Base-by-base conservation (phyloP, 2,797 vertebrate genomes). In the Xenopus petersii region DNA sequence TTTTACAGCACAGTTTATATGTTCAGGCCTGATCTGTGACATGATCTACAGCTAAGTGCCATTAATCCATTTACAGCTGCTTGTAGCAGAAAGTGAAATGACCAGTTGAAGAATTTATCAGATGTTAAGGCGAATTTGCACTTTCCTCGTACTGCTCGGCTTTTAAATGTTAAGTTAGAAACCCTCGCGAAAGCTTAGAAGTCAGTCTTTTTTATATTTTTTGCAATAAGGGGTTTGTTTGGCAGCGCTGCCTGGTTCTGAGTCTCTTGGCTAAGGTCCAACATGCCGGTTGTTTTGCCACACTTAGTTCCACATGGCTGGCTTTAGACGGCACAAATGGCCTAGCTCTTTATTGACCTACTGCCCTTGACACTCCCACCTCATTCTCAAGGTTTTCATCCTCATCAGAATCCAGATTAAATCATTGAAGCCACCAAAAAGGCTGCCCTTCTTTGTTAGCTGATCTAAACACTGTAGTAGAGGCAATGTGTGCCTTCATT, bases 251-350 rank as follows among this genome's bases (percentile, higher is more conserved):
- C 70, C 70, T 80, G 81, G 81, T 84, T 87, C 77, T 73, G 76
- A 81, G 66, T 67, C 65, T 67, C 86, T 87, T 93, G 94, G 92
- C 93, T 86, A 81, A 85, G 71, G 79, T 81, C 93, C 93, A 92
- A 81, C 64, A 65, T 79, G 65, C 86, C 79, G 85, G 88, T 87
- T 83, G 77, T 76, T 89, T 89, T 82, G 89, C 88, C 87, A 85
- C 84, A 75, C 88, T 91, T 92, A 90, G 92, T 91, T 92, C 89
- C 90, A 92, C 87, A 82, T 87, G 87, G 81, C 87, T 89, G 88
- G 86, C 86, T 82, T 85, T 80, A 86, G 89, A 87, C 78, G 86
- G 86, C 85, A 86, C 85, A 84, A 86, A 82, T 84, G 74, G 81
- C 79, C 82, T 81, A 55, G 73, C 86, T 90, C 83, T 81, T 73